Base-by-base conservation (phyloP, 2,888 invertebrate genomes). In the Tiliacea citrago region DNA sequence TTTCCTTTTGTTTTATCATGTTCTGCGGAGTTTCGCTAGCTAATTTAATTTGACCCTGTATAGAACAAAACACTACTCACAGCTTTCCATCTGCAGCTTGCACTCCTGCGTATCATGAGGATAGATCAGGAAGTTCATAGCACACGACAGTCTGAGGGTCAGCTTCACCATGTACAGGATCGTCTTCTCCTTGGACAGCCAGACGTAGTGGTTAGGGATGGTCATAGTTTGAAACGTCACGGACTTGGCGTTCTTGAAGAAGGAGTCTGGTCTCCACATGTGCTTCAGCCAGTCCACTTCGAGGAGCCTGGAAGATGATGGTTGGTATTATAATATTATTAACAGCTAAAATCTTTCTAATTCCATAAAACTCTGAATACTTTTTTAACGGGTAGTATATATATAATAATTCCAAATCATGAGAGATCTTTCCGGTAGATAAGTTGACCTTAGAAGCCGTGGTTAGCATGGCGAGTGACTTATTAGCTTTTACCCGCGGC, bases 171-270 rank as follows among this genome's bases (percentile, higher is more conserved):
- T 96, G 93, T 99, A 99, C 51, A 96, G 84, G 35, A 96, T 96
- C 0, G 95, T 95, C 87, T 95, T 95, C 86, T 95, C 95, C 81
- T 95, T 98, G 93, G 99, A 98, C 75, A 99, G 96, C 98, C 99
- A 99, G 90, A 99, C 97, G 93, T 99, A 99, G 93, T 99, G 99
- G 96, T 99, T 99, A 0, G 99, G 99, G 85, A 99, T 98, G 58
- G 99, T 99, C 98, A 99, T 99, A 0, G 99, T 99, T 94, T 99
- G 99, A 92, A 99, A 99, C 16, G 98, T 99, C 3, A 99, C 99
- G 0, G 98, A 98, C 94, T 99, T 99, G 67, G 99, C 99, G 92
- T 99, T 99, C 95, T 99, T 99, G 96, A 99, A 99, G 95, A 98
- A 99, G 10, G 99, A 98, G 95, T 99, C 99, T 0, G 99, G 99